Percentiles rank a stretch among this genome's conserved stretches.
These are phyloP conservation scores for Epizoanthus illoricatus DNA, from an alignment of 92 coral and sea anemone species.

Conservation along the genomic window DNA sequence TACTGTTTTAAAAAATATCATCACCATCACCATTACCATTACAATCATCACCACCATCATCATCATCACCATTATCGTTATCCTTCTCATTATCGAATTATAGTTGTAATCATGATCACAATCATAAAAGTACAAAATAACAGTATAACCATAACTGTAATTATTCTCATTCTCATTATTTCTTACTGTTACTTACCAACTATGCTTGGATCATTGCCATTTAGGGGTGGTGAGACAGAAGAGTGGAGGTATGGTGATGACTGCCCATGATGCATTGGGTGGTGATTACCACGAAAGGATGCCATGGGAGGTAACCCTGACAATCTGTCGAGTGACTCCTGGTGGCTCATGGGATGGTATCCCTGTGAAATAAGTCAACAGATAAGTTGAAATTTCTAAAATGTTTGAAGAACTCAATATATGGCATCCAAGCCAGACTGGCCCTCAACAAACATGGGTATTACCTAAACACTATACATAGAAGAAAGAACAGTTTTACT, in stretches of 20 bases:
- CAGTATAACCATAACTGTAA: neutral
- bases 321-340: constrained; percentile 90
- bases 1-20: no score
- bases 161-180: neutral
- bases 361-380: constrained; percentile 46
- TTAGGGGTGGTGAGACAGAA: constrained; percentile 95
- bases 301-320: constrained; percentile 95
- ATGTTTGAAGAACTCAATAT: neutral
- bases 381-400: neutral
- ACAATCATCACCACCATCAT: no score
- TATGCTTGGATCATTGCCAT: constrained; percentile 81
- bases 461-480: no score
- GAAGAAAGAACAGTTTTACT: no score
- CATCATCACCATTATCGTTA: no score
- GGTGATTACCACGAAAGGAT: constrained; percentile 76
- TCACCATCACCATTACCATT: no score
- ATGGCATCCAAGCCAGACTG: neutral
- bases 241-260: constrained; percentile 90
- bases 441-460: neutral
- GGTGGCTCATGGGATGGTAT: constrained; percentile 80
- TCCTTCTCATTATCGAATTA: no score
- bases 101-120: neutral
- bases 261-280: constrained; percentile 82
- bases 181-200: constrained; percentile 65
- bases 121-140: neutral